phyloP scores from a whole-genome alignment of 2,888 invertebrate species.

The Unio delphinus region DNA sequence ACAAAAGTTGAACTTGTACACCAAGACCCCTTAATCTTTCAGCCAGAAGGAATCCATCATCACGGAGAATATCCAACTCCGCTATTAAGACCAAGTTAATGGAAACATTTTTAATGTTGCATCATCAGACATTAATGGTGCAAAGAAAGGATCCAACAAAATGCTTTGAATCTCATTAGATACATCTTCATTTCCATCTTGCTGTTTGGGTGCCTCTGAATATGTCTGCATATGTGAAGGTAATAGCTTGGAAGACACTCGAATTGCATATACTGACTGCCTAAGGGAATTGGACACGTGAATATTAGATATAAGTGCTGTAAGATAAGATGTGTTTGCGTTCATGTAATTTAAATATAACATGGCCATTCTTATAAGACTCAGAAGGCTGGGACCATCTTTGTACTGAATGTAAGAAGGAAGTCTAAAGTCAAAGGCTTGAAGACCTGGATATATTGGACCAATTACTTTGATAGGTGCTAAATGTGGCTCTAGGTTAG shows the following conservation, averaged over 20 bases:
- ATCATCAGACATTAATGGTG: conserved; percentile 35
- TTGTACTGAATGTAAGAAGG: conserved; percentile 41
- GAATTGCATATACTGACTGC: conserved; percentile 11
- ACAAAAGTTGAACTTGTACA: conserved; percentile 21
- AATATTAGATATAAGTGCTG: conserved; percentile 6
- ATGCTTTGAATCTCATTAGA: conserved; percentile 15
- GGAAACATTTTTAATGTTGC: conserved; percentile 29
- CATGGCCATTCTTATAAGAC: conserved; percentile 22
- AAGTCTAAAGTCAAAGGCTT: conserved; percentile 62
- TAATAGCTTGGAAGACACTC: conserved; percentile 16
- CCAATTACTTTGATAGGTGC: conserved; percentile 32
- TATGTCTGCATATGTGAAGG: conserved; percentile 24
- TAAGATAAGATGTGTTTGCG: conserved; percentile 16
- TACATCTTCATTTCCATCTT: not conserved
- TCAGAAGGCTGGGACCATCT: conserved; percentile 22
- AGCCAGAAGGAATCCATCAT: conserved; percentile 39
- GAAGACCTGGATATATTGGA: conserved; percentile 38
- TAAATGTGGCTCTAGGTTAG: conserved; percentile 21
- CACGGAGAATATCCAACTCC: conserved; percentile 40
- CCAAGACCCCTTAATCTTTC: conserved; percentile 27
- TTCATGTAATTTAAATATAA: conserved; percentile 40
- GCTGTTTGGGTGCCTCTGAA: not conserved
- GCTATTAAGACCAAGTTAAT: conserved; percentile 33
- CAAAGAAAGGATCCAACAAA: conserved; percentile 27
- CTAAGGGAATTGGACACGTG: conserved; percentile 20